Evolutionary conservation across 2,113 vertebrate species (phyloP).

Genomic region (Phrynosoma blainvillii): DNA sequence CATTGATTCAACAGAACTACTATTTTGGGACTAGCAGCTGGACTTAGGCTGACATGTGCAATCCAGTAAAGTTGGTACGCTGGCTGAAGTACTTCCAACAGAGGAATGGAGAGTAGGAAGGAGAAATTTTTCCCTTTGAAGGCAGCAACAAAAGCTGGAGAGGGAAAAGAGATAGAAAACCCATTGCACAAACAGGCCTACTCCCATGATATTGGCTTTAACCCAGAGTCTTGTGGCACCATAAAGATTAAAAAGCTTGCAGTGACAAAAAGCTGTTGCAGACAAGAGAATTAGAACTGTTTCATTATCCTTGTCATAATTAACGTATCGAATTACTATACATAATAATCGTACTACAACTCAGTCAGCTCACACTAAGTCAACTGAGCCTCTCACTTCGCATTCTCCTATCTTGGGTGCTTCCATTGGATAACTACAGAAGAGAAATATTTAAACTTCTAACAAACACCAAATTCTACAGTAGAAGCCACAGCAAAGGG

Average conservation of each 20-base stretch:
- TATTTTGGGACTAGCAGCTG: no score
- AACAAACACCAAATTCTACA: constrained; percentile 34
- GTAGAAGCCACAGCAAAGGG: constrained; percentile 30
- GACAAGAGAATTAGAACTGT: not conserved
- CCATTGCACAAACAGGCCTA: not conserved
- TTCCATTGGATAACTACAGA: not conserved
- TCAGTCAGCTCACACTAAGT: not conserved
- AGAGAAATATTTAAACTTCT: constrained; percentile 29
- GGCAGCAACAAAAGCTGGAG: not conserved
- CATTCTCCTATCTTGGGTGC: constrained; percentile 19
- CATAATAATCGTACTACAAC: constrained; percentile 39
- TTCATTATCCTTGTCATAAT: constrained; percentile 26
- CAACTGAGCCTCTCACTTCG: constrained; percentile 11
- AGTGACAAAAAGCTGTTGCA: not conserved
- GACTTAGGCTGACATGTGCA: no score
- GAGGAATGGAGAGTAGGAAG: no score
- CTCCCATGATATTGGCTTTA: not conserved
- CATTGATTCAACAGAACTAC: no score
- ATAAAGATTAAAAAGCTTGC: not conserved
- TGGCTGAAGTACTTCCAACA: no score
- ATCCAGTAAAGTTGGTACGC: no score
- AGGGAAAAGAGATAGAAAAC: not conserved
- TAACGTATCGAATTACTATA: constrained; percentile 43
- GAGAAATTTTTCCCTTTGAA: not conserved
- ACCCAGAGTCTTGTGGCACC: not conserved